Evolutionary conservation across 1,140 invertebrate species (phyloP), one percentile per base, ranked within the genome.

Genomic region (Papilio aristodemus): DNA sequence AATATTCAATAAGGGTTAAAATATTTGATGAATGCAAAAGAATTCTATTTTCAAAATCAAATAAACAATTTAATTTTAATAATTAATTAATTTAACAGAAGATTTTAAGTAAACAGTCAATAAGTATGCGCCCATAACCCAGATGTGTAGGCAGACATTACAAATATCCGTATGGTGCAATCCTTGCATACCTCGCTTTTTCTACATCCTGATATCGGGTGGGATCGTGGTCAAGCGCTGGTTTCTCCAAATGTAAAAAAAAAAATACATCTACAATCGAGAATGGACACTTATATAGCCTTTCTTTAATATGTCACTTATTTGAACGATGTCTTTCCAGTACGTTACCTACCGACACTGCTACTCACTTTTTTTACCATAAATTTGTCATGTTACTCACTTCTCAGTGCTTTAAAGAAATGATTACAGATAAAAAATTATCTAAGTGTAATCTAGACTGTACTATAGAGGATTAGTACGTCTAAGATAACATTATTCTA

Each of bases 1-100:
- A 62, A 17, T 11, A 66, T 66, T 66, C 63, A 66, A 46, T 66
- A 64, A 66, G 63, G 39, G 39, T 66, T 41, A 66, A 66, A 66
- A 50, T 59, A 59, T 50, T 25, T 50, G n/a, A 50, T 9, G 63
- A 36, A 46, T 14, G 38, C 22, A 9, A 46, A 66, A 19, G 27
- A 27, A 50, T 36, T 36, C 43, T 36, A 41, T 36, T 66, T 66
- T 50, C 43, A n/a, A n/a, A n/a, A n/a, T n/a, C n/a, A n/a, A 50
- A 17, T 10, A 50, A 7, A 66, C 14, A 64, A 32, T 4, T 5
- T 17, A 54, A 22, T 22, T 25, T 9, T 22, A 32, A 22, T 50
- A 22, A 46, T 9, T 8, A n/a, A 60, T 14, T 32, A 0, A 13
- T 60, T 38, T 32, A 32, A 32, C 32, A n/a, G n/a, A 58, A 36